phyloP scores from a whole-genome alignment of 2,888 invertebrate genomes.

The Hesperia comma region DNA sequence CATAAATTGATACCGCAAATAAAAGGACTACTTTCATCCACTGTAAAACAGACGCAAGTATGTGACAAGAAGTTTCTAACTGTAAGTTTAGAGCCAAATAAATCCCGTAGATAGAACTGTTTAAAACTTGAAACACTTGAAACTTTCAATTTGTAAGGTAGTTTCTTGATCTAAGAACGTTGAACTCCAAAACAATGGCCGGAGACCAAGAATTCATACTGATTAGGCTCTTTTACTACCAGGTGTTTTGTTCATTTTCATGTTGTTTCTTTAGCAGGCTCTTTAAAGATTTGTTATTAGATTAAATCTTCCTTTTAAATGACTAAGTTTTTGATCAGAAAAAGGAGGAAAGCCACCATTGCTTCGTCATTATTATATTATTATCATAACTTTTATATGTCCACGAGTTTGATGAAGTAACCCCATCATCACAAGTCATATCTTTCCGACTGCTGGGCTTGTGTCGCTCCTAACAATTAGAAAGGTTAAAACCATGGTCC shows the following conservation, averaged over 20 bases:
- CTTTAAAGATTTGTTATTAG: background rate
- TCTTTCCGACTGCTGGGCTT: too few relatives aligned
- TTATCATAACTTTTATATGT: too few relatives aligned
- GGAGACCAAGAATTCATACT: conserved; percentile 55
- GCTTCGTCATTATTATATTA: too few relatives aligned
- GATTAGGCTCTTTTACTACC: conserved; percentile 53
- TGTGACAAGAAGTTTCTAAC: conserved; percentile 42
- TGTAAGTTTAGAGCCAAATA: conserved; percentile 44
- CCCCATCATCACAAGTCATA: too few relatives aligned
- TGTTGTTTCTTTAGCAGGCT: background rate
- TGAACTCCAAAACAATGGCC: conserved; percentile 49
- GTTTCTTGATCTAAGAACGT: conserved; percentile 47
- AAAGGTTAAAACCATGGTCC: too few relatives aligned
- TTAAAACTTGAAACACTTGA: conserved; percentile 47
- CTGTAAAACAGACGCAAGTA: conserved; percentile 22
- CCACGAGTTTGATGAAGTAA: too few relatives aligned
- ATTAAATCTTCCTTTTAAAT: too few relatives aligned
- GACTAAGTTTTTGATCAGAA: too few relatives aligned
- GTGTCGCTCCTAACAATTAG: too few relatives aligned
- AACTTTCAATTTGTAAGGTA: conserved; percentile 49
- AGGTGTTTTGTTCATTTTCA: conserved; percentile 4
- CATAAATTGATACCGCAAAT: background rate
- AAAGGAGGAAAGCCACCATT: too few relatives aligned
- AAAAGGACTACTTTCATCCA: background rate
- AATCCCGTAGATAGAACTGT: conserved; percentile 47